A percentile compares a stretch with the other conserved stretches of the same genome.
Evolutionary conservation across 2,797 vertebrate species (phyloP).

Genomic region (Carduelis carduelis): DNA sequence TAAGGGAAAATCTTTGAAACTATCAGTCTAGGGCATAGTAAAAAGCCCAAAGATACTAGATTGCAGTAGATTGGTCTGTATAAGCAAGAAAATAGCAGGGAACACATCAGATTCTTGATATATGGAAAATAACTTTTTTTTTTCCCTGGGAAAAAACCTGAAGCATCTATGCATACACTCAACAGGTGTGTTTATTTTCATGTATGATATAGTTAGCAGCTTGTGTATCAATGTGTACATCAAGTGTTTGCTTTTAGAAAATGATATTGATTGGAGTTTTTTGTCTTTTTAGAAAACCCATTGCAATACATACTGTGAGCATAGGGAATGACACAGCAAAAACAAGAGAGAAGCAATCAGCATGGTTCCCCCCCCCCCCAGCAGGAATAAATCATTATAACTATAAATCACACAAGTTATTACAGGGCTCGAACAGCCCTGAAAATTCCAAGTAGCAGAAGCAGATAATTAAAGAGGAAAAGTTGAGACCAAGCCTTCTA

Average conservation of each 20-base stretch:
- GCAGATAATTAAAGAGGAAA: slow-evolving; percentile 49
- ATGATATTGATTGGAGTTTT: not conserved
- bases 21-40: not conserved
- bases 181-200: not conserved
- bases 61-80: not conserved
- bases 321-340: slow-evolving; percentile 45
- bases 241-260: not conserved
- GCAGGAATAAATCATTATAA: slow-evolving; percentile 32
- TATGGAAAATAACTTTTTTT: not conserved
- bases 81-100: not conserved
- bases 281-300: not conserved
- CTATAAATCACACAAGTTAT: slow-evolving; percentile 53
- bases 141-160: not conserved
- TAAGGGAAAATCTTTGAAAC: not conserved
- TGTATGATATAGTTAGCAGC: not conserved
- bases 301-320: not conserved
- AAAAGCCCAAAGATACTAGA: not conserved
- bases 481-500: not conserved
- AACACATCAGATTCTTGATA: not conserved
- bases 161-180: not conserved
- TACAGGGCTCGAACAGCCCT: slow-evolving; percentile 12
- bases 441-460: slow-evolving; percentile 29
- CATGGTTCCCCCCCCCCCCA: not conserved
- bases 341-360: slow-evolving; percentile 9
- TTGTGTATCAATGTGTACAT: not conserved